A percentile compares a stretch with the other conserved stretches of the same genome.
phyloP scores from a whole-genome alignment of 2,113 vertebrate genomes.

The Oreochromis tanganicae region DNA sequence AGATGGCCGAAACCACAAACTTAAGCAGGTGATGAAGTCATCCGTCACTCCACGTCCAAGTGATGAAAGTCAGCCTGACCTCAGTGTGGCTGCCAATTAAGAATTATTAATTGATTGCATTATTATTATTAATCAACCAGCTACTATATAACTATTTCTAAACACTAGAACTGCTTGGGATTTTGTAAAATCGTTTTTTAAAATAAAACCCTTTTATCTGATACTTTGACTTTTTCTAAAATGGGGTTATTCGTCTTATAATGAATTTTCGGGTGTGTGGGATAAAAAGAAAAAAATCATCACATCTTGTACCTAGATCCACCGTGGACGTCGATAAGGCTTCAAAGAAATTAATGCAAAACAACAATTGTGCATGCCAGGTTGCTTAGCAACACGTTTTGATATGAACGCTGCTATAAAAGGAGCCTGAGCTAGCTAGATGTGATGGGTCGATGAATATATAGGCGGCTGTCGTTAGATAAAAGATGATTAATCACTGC shows the following conservation, averaged over 20 bases:
- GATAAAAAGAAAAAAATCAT: background rate
- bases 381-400: background rate
- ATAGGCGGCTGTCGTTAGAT: background rate
- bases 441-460: background rate
- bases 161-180: fast-evolving
- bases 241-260: background rate
- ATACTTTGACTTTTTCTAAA: background rate
- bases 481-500: background rate
- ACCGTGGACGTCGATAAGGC: background rate
- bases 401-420: background rate
- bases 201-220: background rate
- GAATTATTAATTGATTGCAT: background rate
- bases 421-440: background rate
- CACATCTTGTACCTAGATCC: background rate
- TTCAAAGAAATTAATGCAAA: background rate
- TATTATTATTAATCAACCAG: background rate
- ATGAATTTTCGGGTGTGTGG: background rate
- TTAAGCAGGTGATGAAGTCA: background rate
- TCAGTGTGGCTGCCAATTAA: background rate
- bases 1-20: background rate
- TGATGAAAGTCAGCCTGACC: background rate
- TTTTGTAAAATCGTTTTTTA: background rate
- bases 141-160: background rate
- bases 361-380: background rate
- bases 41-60: background rate